Evolutionary conservation across 53 echinoderm and acorn worm species (phyloP).

Genomic region (Pentamera pediparva): DNA sequence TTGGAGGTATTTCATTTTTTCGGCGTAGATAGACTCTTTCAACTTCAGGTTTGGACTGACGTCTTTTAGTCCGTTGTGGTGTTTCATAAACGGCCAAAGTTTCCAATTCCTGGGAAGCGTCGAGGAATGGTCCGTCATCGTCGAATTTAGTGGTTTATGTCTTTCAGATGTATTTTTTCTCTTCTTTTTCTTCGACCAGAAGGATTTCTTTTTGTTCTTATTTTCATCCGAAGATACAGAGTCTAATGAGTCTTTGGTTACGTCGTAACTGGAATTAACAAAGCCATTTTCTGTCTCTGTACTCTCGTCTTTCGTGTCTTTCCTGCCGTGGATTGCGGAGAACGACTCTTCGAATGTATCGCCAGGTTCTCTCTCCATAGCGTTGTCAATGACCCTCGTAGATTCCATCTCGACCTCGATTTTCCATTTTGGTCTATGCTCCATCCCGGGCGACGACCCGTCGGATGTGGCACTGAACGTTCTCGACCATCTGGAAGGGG

Average conservation of each 20-base stretch:
- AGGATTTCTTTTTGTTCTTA: slow-evolving; percentile 12
- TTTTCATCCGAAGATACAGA: too few species aligned
- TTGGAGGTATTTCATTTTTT: slow-evolving; percentile 19
- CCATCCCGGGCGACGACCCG: background rate
- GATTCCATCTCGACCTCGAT: slow-evolving; percentile 23
- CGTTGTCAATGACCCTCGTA: slow-evolving; percentile 14
- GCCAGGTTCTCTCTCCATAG: background rate
- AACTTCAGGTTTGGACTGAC: background rate
- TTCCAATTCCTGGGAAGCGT: background rate
- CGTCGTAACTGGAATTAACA: too few species aligned
- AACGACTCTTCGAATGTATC: background rate
- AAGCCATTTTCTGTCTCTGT: slow-evolving; percentile 13
- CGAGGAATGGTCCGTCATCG: too few species aligned
- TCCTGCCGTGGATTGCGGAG: background rate
- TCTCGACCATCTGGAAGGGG: background rate
- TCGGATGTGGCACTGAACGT: background rate
- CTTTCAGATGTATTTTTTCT: background rate
- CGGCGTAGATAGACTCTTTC: background rate
- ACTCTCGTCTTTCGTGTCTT: slow-evolving; percentile 15
- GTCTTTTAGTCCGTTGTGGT: background rate
- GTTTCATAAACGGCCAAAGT: slow-evolving; percentile 9
- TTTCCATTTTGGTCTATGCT: slow-evolving; percentile 24
- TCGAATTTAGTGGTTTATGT: background rate
- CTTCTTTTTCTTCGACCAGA: slow-evolving; percentile 24
- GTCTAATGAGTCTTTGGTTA: too few species aligned